Percentiles rank a stretch among this genome's conserved stretches.
Evolutionary conservation across 1,140 invertebrate genomes (phyloP).

Genomic region (Hyles euphorbiae): DNA sequence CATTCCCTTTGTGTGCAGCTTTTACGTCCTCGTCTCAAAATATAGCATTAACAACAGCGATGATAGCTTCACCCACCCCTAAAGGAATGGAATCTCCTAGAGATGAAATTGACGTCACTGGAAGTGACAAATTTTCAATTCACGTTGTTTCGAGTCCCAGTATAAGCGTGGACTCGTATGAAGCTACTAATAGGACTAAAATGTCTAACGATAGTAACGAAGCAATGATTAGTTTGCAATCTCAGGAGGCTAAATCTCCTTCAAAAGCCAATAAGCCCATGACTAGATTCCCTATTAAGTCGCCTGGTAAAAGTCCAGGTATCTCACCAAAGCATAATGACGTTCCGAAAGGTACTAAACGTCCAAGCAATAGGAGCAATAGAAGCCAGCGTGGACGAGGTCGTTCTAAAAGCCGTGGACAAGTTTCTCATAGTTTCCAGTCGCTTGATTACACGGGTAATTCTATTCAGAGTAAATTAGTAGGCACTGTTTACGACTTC

Average conservation of each 20-base stretch:
- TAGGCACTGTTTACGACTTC: slow-evolving; percentile 91
- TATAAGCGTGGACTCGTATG: slow-evolving; percentile 51
- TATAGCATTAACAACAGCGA: slow-evolving; percentile 84
- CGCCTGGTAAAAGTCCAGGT: slow-evolving; percentile 84
- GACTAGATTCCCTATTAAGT: slow-evolving; percentile 80
- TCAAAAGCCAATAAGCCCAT: slow-evolving; percentile 80
- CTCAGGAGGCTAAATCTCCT: slow-evolving; percentile 73
- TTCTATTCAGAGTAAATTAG: slow-evolving; percentile 84
- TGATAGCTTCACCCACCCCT: slow-evolving; percentile 78
- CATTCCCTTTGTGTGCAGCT: slow-evolving; percentile 79
- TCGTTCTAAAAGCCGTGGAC: slow-evolving; percentile 83
- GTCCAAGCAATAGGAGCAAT: slow-evolving; percentile 74
- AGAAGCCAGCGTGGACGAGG: slow-evolving; percentile 78
- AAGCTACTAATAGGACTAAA: slow-evolving; percentile 45
- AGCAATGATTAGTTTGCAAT: slow-evolving; percentile 54
- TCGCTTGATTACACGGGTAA: slow-evolving; percentile 58
- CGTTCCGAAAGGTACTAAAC: slow-evolving; percentile 56
- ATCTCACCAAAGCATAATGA: slow-evolving; percentile 82
- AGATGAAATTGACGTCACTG: slow-evolving; percentile 60
- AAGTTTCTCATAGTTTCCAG: slow-evolving; percentile 33
- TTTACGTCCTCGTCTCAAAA: slow-evolving; percentile 87
- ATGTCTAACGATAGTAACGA: slow-evolving; percentile 56
- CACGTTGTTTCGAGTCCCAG: slow-evolving; percentile 56
- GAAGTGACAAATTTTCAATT: slow-evolving; percentile 62
- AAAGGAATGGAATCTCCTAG: slow-evolving; percentile 64